A percentile compares a stretch with the other conserved stretches of the same genome.
Conservation (phyloP, 92 coral and sea anemone species). For the Ricordea florida region DNA sequence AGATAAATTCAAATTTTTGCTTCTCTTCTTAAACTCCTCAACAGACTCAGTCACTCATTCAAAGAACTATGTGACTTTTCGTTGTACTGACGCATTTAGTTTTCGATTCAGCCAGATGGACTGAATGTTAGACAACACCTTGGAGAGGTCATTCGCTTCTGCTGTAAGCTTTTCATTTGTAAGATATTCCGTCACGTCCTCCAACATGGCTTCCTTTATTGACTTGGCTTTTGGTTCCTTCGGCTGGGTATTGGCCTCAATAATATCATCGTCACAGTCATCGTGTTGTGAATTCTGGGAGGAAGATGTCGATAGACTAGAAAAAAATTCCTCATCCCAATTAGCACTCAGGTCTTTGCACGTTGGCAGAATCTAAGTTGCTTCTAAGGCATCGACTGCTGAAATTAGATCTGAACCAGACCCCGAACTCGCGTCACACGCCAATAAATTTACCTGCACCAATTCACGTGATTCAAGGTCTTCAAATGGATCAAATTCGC, state of each 20-base stretch:
- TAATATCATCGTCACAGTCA: constrained; percentile 1
- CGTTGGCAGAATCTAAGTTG: constrained; percentile 1
- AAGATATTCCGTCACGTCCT: neutral
- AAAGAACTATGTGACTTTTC: too few relatives aligned
- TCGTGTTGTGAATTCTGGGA: neutral
- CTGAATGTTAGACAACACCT: too few relatives aligned
- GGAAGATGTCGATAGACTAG: neutral
- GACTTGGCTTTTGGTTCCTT: too few relatives aligned
- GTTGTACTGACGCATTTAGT: too few relatives aligned
- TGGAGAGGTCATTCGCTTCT: too few relatives aligned
- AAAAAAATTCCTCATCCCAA: constrained; percentile 26
- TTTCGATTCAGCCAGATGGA: too few relatives aligned
- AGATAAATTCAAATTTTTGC: too few relatives aligned
- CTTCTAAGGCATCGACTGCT: constrained; percentile 6
- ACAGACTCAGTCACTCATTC: too few relatives aligned
- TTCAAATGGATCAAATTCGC: constrained; percentile 11
- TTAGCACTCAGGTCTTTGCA: neutral
- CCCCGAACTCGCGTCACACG: constrained; percentile 13
- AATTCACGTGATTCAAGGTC: constrained; percentile 8
- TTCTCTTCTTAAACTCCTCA: too few relatives aligned
- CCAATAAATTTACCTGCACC: constrained; percentile 27
- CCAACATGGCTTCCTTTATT: neutral
- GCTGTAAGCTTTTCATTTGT: too few relatives aligned
- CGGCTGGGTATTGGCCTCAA: too few relatives aligned
- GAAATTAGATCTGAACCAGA: constrained; percentile 16